These are phyloP conservation scores for Intellagama lesueurii DNA, from an alignment of 2,797 vertebrate genomes.

Conservation along the genomic window DNA sequence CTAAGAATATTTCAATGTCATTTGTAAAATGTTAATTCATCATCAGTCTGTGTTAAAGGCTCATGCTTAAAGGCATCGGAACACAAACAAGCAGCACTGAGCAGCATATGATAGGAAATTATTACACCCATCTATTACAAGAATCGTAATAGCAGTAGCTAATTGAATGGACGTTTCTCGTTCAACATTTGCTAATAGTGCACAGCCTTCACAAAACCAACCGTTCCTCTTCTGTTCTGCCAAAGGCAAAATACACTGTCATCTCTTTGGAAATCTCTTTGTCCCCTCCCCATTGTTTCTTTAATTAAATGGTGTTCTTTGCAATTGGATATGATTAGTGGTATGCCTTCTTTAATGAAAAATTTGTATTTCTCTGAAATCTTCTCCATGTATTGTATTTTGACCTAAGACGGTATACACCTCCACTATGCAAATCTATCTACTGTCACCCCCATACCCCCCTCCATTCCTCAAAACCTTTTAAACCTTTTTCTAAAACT, in stretches of 20 bases:
- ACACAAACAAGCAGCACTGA: constrained; percentile 44
- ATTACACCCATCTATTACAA: constrained; percentile 59
- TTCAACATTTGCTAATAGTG: constrained; percentile 54
- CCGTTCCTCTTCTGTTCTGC: constrained; percentile 56
- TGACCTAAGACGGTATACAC: background rate
- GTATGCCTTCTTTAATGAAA: constrained; percentile 80
- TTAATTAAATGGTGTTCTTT: constrained; percentile 80
- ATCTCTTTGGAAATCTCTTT: constrained; percentile 72
- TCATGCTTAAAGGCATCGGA: constrained; percentile 69
- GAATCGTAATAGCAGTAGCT: constrained; percentile 34
- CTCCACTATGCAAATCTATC: background rate
- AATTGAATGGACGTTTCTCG: constrained; percentile 49
- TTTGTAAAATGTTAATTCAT: constrained; percentile 73
- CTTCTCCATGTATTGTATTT: constrained; percentile 62
- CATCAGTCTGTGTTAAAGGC: constrained; percentile 53
- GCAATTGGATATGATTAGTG: constrained; percentile 78
- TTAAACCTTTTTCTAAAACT: background rate
- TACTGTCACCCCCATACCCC: background rate
- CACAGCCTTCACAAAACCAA: constrained; percentile 50
- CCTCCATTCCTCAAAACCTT: background rate
- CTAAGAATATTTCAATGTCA: constrained; percentile 71
- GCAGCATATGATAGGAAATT: constrained; percentile 51
- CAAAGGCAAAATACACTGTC: constrained; percentile 69
- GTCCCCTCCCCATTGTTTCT: constrained; percentile 57
- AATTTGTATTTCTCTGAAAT: constrained; percentile 75